phyloP scores from a whole-genome alignment of 2,888 invertebrate genomes.

The Hylaea fasciaria region DNA sequence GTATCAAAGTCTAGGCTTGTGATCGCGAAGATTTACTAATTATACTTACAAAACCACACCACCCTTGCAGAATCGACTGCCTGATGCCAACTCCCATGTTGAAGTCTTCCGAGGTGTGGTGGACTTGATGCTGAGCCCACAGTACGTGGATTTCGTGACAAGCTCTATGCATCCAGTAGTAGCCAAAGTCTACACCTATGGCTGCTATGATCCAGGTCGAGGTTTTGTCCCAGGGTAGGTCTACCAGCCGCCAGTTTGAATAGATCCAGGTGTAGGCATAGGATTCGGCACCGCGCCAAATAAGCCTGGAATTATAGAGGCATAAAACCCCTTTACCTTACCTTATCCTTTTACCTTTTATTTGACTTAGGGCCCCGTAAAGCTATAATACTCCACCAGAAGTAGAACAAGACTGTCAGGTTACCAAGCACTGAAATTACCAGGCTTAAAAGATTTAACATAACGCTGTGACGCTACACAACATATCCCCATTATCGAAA shows the following conservation, averaged over 20 bases:
- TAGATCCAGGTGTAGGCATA: constrained; percentile 88
- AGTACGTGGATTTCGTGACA: constrained; percentile 89
- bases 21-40: no score
- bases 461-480: no score
- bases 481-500: no score
- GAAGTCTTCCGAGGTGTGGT: constrained; percentile 95
- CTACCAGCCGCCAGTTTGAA: constrained; percentile 86
- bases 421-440: no score
- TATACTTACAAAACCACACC: constrained; percentile 91
- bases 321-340: no score
- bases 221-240: constrained; percentile 89
- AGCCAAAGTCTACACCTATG: constrained; percentile 90
- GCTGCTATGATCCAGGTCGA: constrained; percentile 90
- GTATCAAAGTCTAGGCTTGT: no score
- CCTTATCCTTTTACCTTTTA: no score
- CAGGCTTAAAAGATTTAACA: no score
- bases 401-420: no score
- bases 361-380: no score
- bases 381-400: no score
- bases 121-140: constrained; percentile 96
- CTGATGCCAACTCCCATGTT: constrained; percentile 93
- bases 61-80: constrained; percentile 92
- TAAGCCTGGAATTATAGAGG: constrained; percentile 70
- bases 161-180: constrained; percentile 91
- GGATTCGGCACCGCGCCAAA: constrained; percentile 87